Evolutionary conservation across 2,888 invertebrate genomes (phyloP), one percentile per base, ranked within the genome.

Genomic region (Salticus scenicus): DNA sequence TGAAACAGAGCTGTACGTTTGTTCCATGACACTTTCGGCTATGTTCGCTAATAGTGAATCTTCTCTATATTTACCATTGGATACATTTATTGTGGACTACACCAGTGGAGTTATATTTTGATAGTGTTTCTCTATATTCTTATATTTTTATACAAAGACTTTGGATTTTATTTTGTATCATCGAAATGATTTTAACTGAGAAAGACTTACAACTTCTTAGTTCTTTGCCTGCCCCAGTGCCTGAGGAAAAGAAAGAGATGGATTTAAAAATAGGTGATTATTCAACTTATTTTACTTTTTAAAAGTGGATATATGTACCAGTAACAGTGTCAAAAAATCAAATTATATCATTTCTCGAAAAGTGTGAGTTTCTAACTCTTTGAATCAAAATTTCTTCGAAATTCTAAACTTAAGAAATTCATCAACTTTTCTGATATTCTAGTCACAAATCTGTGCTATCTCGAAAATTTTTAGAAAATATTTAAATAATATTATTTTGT

Each of bases 191-290:
- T 87, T 87, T 89, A 28, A 88, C 84, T 64, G 89, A 89, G 63
- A 89, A 89, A 87, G 89, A 89, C 88, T 87, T 89, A 73, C 89
- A 89, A 76, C 67, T 89, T 24, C 72, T 89, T 63, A 88, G 78
- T 79, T 84, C 88, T n/a, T 42, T 89, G 76, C 87, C 87, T 17
- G 47, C 87, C 24, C 82, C 82, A 24, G 88, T 88, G 37, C 87
- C 77, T 70, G 88, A 89, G 31, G 85, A 88, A 64, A 88, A 88
- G 72, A 89, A 89, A 77, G 89, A 89, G 64, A 88, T 75, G 42
- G 89, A 89, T 51, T 81, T 89, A 41, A 89, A 89, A 88, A 89
- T 89, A 85, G 89, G 89, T 89, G 82, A 88, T 67, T 83, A 76
- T 78, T 67, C 8, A 30, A 33, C 79, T 30, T 47, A 0, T 57